Percentiles rank a stretch among this genome's conserved stretches.
Evolutionary conservation across 2,113 vertebrate genomes (phyloP).

Genomic region (Hemiscyllium ocellatum): DNA sequence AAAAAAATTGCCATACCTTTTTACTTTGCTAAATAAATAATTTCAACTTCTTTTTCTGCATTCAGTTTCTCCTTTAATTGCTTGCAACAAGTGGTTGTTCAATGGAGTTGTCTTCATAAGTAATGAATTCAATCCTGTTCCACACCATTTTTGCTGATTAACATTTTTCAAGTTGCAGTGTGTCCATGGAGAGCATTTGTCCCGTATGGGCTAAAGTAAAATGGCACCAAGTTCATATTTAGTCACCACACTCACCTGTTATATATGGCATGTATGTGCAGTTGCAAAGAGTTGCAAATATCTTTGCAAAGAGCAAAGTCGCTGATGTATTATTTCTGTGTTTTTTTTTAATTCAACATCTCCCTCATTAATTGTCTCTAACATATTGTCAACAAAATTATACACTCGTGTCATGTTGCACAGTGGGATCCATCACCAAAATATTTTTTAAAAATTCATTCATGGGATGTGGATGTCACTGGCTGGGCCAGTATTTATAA

Average conservation of each 20-base stretch:
- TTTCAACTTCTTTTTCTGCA: background rate
- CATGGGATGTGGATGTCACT: too few species aligned
- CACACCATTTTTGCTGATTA: background rate
- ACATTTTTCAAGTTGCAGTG: background rate
- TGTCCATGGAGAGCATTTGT: background rate
- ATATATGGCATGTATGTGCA: background rate
- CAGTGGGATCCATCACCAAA: background rate
- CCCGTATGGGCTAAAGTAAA: background rate
- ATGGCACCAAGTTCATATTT: background rate
- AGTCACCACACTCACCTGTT: background rate
- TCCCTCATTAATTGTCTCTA: background rate
- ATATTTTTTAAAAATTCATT: background rate
- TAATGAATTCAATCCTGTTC: background rate
- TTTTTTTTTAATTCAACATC: background rate
- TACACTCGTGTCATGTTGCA: background rate
- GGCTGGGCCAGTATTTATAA: too few species aligned
- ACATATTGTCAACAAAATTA: background rate
- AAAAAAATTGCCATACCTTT: background rate
- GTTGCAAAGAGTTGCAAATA: background rate
- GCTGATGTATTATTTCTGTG: background rate
- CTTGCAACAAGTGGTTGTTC: background rate
- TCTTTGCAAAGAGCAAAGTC: background rate
- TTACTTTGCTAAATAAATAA: background rate
- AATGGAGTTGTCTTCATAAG: background rate
- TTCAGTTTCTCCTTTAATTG: background rate